Evolutionary conservation across 2,888 invertebrate species (phyloP).

Genomic region (Auanema sp.): DNA sequence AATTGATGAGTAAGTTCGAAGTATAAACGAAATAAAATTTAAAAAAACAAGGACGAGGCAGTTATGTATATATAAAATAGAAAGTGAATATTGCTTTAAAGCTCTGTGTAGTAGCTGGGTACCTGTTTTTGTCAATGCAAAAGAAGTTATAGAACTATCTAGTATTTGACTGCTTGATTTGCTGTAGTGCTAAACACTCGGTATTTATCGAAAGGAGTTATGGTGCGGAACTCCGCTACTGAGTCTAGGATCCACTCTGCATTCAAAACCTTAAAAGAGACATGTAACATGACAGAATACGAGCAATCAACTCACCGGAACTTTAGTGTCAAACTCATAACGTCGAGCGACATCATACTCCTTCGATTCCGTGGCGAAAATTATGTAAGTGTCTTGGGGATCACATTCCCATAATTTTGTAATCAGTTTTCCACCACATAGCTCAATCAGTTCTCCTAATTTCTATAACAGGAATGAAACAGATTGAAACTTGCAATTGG

Average conservation of each 20-base stretch:
- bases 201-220: background rate
- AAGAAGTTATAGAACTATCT: no score
- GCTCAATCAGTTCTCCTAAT: conserved; percentile 25
- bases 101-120: no score
- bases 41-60: no score
- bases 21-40: no score
- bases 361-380: conserved; percentile 27
- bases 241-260: conserved; percentile 15
- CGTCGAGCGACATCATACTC: conserved; percentile 14
- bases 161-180: no score
- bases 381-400: conserved; percentile 22
- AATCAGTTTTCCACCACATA: conserved; percentile 26
- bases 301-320: conserved; percentile 10
- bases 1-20: no score
- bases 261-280: conserved; percentile 12
- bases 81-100: no score
- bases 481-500: background rate
- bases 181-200: conserved; percentile 1
- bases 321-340: conserved; percentile 20
- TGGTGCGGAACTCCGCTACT: conserved; percentile 4
- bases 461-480: conserved; percentile 16
- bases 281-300: background rate
- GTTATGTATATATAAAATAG: no score
- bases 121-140: no score
- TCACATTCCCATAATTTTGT: conserved; percentile 15